Conservation (phyloP, 2,888 invertebrate genomes). For the Omphaloscelis lunosa region DNA sequence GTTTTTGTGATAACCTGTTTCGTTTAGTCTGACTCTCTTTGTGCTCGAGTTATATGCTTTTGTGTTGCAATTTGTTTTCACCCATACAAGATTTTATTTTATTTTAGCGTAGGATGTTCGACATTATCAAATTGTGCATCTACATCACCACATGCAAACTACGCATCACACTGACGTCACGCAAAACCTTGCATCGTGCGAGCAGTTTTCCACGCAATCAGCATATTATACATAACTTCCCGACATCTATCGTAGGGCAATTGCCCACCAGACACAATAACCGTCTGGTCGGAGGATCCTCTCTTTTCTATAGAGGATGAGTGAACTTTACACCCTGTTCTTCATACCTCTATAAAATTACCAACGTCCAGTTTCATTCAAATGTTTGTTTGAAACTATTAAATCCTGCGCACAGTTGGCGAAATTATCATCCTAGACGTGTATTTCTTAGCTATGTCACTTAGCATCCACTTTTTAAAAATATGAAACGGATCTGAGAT, state of each 20-base stretch:
- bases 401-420: not conserved
- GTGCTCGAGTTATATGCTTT: conserved; percentile 17
- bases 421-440: not conserved
- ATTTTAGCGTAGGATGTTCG: not conserved
- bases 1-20: conserved; percentile 44
- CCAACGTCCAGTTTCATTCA: not conserved
- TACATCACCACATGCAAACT: too few species aligned
- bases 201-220: too few species aligned
- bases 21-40: conserved; percentile 37
- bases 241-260: too few species aligned
- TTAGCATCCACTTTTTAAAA: not conserved
- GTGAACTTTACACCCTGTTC: too few species aligned
- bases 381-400: not conserved
- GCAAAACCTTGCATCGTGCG: too few species aligned
- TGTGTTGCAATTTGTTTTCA: conserved; percentile 32
- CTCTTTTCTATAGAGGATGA: too few species aligned
- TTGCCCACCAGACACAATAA: too few species aligned
- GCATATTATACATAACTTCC: too few species aligned
- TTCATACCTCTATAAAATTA: not conserved
- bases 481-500: not conserved
- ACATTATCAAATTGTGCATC: not conserved
- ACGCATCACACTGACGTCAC: too few species aligned
- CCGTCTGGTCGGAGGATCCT: too few species aligned
- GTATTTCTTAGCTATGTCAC: not conserved
- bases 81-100: not conserved